A percentile compares a stretch with the other conserved stretches of the same genome.
These are phyloP conservation scores for Caenorhabditis zanzibari DNA, from an alignment of 2,888 invertebrate genomes.

Conservation along the genomic window DNA sequence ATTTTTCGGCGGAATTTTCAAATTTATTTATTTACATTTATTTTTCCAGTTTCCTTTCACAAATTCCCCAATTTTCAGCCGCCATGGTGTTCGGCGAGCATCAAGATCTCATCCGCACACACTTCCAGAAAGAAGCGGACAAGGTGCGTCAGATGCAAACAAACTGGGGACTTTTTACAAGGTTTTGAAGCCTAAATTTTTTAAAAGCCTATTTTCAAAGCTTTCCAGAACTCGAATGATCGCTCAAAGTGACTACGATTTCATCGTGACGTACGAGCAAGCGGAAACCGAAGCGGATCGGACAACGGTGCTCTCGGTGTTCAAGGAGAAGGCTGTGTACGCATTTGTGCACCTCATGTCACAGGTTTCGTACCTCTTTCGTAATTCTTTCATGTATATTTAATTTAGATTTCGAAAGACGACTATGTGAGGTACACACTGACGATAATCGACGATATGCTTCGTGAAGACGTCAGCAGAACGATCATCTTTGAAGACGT, in stretches of 20 bases:
- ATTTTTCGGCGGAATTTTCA: too few relatives aligned
- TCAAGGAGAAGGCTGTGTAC: constrained; percentile 59
- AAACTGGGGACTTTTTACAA: constrained; percentile 56
- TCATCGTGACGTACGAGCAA: constrained; percentile 59
- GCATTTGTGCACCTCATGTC: constrained; percentile 62
- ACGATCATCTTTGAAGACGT: constrained; percentile 56
- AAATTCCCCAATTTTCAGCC: too few relatives aligned
- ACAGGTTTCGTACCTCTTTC: constrained; percentile 48
- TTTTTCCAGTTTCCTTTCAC: too few relatives aligned
- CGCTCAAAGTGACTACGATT: constrained; percentile 62
- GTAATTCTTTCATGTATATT: constrained; percentile 2
- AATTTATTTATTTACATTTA: too few relatives aligned
- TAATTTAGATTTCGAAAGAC: constrained; percentile 56
- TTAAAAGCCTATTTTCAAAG: too few relatives aligned
- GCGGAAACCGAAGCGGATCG: constrained; percentile 45
- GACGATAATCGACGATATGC: constrained; percentile 61
- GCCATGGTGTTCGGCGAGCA: constrained; percentile 62
- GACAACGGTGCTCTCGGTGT: constrained; percentile 43
- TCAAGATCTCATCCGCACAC: constrained; percentile 56
- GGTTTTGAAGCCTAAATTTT: too few relatives aligned
- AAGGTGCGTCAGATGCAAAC: constrained; percentile 57
- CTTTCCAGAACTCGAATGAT: constrained; percentile 57
- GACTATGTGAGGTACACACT: constrained; percentile 55
- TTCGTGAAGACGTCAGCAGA: constrained; percentile 49
- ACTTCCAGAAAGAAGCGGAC: constrained; percentile 59